phyloP scores from a whole-genome alignment of 23 tunicate genomes.

The Halocynthia roretzi region DNA sequence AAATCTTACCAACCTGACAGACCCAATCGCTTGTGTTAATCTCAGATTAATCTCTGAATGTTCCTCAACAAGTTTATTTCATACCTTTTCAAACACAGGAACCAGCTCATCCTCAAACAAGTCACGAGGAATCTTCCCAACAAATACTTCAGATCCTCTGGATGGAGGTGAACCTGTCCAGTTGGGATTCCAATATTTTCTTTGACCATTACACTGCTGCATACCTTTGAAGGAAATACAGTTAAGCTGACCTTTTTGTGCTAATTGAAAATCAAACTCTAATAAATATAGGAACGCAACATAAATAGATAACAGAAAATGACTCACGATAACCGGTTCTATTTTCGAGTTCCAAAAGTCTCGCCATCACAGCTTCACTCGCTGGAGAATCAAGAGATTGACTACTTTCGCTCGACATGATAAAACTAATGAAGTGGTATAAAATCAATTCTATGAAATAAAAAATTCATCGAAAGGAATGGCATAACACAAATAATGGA shows the following conservation, averaged over 20 bases:
- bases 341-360: constrained; percentile 78
- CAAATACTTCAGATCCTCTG: constrained; percentile 95
- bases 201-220: constrained; percentile 96
- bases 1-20: constrained; percentile 43
- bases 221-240: constrained; percentile 50
- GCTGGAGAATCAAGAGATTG: constrained; percentile 43
- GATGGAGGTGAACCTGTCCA: constrained; percentile 81
- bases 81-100: constrained; percentile 88
- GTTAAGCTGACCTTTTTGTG: background rate
- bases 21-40: background rate
- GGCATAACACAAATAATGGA: too few relatives aligned
- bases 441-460: too few relatives aligned
- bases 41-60: background rate
- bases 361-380: constrained; percentile 81
- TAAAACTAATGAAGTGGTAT: background rate
- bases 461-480: too few relatives aligned
- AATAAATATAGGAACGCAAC: too few relatives aligned
- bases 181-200: constrained; percentile 93
- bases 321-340: constrained; percentile 92
- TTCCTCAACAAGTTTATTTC: background rate
- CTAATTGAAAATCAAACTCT: too few relatives aligned
- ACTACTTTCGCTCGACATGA: constrained; percentile 29
- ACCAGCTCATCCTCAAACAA: constrained; percentile 92
- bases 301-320: background rate
- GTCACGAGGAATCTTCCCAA: constrained; percentile 90